These are phyloP conservation scores for Steinernema scapterisci DNA, from an alignment of 2,888 invertebrate genomes.

Conservation along the genomic window DNA sequence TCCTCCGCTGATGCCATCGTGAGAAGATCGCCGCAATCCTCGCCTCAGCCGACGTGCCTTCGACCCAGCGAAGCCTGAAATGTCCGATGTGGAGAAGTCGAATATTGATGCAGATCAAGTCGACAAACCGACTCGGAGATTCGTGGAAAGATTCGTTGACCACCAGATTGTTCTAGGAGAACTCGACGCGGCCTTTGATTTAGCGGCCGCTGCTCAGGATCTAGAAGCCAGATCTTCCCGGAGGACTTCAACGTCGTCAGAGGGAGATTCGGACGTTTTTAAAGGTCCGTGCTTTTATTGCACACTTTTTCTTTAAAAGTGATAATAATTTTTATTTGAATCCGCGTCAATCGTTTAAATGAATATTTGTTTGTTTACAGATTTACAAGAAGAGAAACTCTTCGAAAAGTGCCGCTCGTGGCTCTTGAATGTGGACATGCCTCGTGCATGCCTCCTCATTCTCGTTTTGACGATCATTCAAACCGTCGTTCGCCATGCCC, in stretches of 20 bases:
- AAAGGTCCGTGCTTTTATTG: not conserved
- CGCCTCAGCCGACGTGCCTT: not conserved
- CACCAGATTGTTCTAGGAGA: slow-evolving; percentile 5
- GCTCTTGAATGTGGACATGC: not conserved
- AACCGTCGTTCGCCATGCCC: not conserved
- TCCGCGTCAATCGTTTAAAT: no score
- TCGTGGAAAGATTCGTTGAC: not conserved
- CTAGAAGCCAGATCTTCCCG: not conserved
- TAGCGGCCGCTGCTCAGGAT: not conserved
- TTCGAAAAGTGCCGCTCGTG: not conserved
- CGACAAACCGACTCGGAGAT: not conserved
- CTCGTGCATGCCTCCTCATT: not conserved
- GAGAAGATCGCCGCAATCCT: not conserved
- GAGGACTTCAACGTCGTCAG: not conserved
- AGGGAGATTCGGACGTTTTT: not conserved
- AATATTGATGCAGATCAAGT: not conserved
- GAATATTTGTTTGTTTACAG: not conserved
- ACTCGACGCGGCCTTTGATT: slow-evolving; percentile 18
- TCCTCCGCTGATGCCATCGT: not conserved
- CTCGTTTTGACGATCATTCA: slow-evolving; percentile 26
- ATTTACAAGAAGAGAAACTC: not conserved
- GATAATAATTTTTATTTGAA: no score
- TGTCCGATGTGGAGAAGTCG: slow-evolving; percentile 1
- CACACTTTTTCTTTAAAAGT: no score
- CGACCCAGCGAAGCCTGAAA: not conserved